phyloP scores from a whole-genome alignment of 2,797 vertebrate species.

The Leptatherina wallacei region DNA sequence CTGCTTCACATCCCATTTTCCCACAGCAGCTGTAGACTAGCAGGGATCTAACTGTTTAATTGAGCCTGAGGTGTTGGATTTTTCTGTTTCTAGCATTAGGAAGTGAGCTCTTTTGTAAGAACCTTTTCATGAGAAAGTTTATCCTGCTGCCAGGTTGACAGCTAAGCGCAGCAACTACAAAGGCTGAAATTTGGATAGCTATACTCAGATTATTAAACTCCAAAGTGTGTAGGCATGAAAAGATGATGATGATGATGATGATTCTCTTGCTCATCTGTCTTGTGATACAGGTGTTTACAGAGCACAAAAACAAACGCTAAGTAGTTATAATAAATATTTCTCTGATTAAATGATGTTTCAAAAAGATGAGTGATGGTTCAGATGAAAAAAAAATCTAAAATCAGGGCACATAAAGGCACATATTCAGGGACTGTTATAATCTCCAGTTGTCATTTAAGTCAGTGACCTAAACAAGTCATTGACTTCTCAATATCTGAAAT shows the following conservation, averaged over 20 bases:
- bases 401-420: too few species aligned
- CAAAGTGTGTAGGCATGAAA: not conserved
- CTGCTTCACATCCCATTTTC: constrained; percentile 59
- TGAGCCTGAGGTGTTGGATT: constrained; percentile 50
- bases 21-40: constrained; percentile 49
- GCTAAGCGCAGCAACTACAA: not conserved
- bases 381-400: too few species aligned
- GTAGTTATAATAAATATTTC: not conserved
- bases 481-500: not conserved
- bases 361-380: not conserved
- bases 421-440: not conserved
- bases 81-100: constrained; percentile 35
- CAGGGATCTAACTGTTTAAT: constrained; percentile 60
- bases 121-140: constrained; percentile 56
- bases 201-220: not conserved
- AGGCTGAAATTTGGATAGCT: not conserved
- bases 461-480: not conserved
- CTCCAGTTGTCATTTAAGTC: not conserved
- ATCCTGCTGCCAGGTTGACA: constrained; percentile 19
- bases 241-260: too few species aligned
- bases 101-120: constrained; percentile 38
- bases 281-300: not conserved
- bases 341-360: not conserved
- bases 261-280: not conserved
- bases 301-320: not conserved